Evolutionary conservation across 2,888 invertebrate genomes (phyloP).

Genomic region (Eristalinus sepulchralis): DNA sequence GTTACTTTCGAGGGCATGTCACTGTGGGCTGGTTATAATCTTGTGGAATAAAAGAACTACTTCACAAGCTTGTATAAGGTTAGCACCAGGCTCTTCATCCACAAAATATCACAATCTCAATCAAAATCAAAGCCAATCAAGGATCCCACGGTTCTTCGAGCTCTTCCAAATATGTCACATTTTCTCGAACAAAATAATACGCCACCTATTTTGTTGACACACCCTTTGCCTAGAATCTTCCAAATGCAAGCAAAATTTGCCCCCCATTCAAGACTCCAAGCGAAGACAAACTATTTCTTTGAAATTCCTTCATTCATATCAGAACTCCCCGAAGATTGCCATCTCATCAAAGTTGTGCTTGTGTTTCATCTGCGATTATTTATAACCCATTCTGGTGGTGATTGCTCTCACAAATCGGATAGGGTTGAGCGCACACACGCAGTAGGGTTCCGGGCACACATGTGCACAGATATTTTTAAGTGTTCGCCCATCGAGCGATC

Average conservation of each 20-base stretch:
- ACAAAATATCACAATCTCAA: no score
- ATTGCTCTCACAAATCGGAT: background rate
- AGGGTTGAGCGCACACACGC: conserved; percentile 12
- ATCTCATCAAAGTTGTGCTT: background rate
- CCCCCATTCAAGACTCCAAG: background rate
- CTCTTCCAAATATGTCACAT: no score
- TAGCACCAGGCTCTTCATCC: no score
- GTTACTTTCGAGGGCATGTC: no score
- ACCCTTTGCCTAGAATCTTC: background rate
- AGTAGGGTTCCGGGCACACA: conserved; percentile 38
- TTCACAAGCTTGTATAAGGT: no score
- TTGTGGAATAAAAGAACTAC: no score
- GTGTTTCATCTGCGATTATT: conserved; percentile 12
- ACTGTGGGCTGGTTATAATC: no score
- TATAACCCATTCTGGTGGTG: background rate
- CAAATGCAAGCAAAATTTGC: background rate
- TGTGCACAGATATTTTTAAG: conserved; percentile 44
- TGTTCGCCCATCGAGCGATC: conserved; percentile 42
- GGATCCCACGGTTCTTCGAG: no score
- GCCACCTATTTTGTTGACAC: no score
- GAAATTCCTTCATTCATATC: background rate
- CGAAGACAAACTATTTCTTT: background rate
- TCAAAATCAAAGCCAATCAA: no score
- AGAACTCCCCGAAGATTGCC: background rate
- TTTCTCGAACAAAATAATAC: no score